Base-by-base conservation (phyloP, 2,113 vertebrate species). In the Heteronetta atricapilla region DNA sequence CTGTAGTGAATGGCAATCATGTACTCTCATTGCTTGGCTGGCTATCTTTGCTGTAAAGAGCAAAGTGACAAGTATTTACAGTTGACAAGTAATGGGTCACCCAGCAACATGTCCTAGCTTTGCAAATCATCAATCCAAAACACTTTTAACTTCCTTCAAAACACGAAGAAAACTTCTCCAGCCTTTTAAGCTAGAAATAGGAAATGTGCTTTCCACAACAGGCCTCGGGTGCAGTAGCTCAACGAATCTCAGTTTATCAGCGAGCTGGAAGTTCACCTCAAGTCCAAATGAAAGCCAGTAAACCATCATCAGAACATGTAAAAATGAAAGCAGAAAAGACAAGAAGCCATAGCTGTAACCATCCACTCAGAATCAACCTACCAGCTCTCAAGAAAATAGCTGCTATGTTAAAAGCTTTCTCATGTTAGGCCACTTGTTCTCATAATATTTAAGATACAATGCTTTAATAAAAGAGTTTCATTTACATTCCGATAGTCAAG, bases 381-480 rank as follows among this genome's bases (percentile, higher is more conserved):
- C 3, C 62, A 79, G 59, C 82, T 95, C 64, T 85, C 67, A 82
- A 74, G 75, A 25, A 90, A 87, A 48, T 77, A 89, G 88, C 55
- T 38, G 22, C 73, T 67, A 23, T 20, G 52, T 78, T 59, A 86
- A 88, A 89, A 88, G 68, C 63, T 82, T 92, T 92, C 59, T 50
- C 75, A 84, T 2, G 1, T 95, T 88, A 82, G 75, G 63, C 50
- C 55, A 63, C 67, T 88, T 94, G 76, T 56, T 95, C 72, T 86
- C 48, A 72, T 18, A 86, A 88, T 81, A 88, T 91, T 88, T 90
- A 88, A 88, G 91, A 91, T 70, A 75, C 56, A 88, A 78, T 68
- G 38, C 8, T 82, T 92, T 72, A 88, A 80, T 86, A 72, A 50
- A 90, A 77, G n/a, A 55, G 29, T 63, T 94, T 90, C 29, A 83